Evolutionary conservation across 2,888 invertebrate species (phyloP), one percentile per base, ranked within the genome.

Genomic region (Folsomia candida): DNA sequence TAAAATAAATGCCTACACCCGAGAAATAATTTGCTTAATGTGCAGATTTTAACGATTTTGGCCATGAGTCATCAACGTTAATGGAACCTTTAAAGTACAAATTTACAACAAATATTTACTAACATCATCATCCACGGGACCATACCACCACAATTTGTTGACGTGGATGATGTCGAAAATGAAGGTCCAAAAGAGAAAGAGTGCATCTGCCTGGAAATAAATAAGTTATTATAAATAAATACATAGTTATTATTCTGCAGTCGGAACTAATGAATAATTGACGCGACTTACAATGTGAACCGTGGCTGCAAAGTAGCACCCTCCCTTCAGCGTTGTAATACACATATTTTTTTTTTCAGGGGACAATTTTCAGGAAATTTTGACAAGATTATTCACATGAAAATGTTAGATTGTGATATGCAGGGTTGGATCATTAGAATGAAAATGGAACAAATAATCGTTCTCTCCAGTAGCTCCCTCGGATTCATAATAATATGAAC

Each of bases 231-330:
- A n/a, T 57, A 57, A 57, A 6, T 22, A 57, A 6, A 57, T 57
- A 57, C 11, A n/a, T n/a, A 6, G 22, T 11, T n/a, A 47, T 47
- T 47, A 14, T 47, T 47, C 11, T 11, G 14, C 47, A 47, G 6
- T 26, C 24, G 27, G 25, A 20, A 25, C 11, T 26, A 25, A 60
- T 60, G 3, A 26, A 20, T 22, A 11, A 29, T 28, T 24, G 1
- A 18, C 20, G n/a, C 20, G 1, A 11, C 71, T 75, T 73, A 75
- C 75, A 63, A 75, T 73, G 54, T 75, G 75, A 54, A 73, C 71
- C 51, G 69, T 71, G 0, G 69, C 67, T 51, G 72, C 75, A 62
- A 75, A 73, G 54, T 70, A 75, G 57, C 73, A 73, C 27, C 71
- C 73, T 3, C 75, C 73, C 26, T 62, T 69, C 18, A 75, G 51